A percentile compares a stretch with the other conserved stretches of the same genome.
These are phyloP conservation scores for Corapipo altera DNA, from an alignment of 2,113 vertebrate genomes.

Conservation along the genomic window DNA sequence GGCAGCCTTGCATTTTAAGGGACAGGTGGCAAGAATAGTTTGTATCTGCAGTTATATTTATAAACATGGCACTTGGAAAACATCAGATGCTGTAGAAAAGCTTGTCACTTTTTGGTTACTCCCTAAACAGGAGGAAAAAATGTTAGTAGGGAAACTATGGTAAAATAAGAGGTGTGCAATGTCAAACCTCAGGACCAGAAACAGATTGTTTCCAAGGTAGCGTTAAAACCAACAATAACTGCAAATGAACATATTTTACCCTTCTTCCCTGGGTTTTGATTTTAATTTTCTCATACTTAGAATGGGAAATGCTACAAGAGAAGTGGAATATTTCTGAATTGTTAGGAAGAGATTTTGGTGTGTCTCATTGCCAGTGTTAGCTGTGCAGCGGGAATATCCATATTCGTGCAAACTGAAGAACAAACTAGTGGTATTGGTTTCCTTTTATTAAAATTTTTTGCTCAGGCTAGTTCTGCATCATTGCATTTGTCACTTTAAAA, in stretches of 20 bases:
- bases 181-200: background rate
- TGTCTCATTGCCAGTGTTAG: background rate
- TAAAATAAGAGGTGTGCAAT: background rate
- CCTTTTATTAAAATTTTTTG: background rate
- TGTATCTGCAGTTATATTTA: constrained; percentile 30
- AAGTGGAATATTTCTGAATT: background rate
- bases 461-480: background rate
- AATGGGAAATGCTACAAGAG: background rate
- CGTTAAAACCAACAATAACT: background rate
- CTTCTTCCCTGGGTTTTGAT: background rate
- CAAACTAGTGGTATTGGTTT: background rate
- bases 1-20: constrained; percentile 38
- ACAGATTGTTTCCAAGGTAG: background rate
- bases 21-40: constrained; percentile 31
- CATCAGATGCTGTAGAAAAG: background rate
- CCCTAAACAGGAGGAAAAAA: constrained; percentile 17
- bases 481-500: background rate
- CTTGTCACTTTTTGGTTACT: background rate
- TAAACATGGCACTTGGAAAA: constrained; percentile 48
- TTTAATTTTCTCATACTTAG: background rate
- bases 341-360: background rate
- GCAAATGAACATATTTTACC: background rate
- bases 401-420: background rate
- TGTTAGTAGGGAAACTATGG: background rate
- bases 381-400: background rate